Evolutionary conservation across 2,888 invertebrate species (phyloP).

Genomic region (Limenitis camilla): DNA sequence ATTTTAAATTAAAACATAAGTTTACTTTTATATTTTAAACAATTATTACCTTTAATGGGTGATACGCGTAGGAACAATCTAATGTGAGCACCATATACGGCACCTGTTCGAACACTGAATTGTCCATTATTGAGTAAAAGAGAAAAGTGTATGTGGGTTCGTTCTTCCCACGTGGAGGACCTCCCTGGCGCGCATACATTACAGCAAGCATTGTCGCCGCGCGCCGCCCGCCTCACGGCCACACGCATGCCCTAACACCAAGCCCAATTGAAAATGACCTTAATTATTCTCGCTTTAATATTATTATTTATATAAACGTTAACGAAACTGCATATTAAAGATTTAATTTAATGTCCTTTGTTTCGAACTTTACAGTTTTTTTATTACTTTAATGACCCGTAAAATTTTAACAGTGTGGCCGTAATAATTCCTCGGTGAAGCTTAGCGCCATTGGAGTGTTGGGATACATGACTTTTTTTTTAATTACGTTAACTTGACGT

Average conservation of each 20-base stretch:
- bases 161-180: constrained; percentile 63
- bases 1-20: not conserved
- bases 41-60: constrained; percentile 21
- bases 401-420: not conserved
- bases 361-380: constrained; percentile 11
- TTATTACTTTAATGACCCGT: constrained; percentile 13
- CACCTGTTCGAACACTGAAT: constrained; percentile 27
- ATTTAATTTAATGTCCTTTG: constrained; percentile 13
- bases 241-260: constrained; percentile 42
- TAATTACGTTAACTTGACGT: no score
- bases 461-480: no score
- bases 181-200: constrained; percentile 71
- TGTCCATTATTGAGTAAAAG: constrained; percentile 31
- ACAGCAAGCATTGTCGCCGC: constrained; percentile 35
- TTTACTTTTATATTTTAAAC: constrained; percentile 14
- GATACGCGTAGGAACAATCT: constrained; percentile 28
- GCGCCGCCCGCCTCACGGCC: constrained; percentile 36
- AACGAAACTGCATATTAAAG: constrained; percentile 15
- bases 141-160: constrained; percentile 38
- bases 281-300: constrained; percentile 28
- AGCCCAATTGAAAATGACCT: constrained; percentile 33
- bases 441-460: no score
- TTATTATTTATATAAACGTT: constrained; percentile 13
- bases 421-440: no score
- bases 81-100: constrained; percentile 29